Percentiles rank a stretch among this genome's conserved stretches.
Evolutionary conservation across 1,140 invertebrate genomes (phyloP).

Genomic region (Pseudachorutes palmiensis): DNA sequence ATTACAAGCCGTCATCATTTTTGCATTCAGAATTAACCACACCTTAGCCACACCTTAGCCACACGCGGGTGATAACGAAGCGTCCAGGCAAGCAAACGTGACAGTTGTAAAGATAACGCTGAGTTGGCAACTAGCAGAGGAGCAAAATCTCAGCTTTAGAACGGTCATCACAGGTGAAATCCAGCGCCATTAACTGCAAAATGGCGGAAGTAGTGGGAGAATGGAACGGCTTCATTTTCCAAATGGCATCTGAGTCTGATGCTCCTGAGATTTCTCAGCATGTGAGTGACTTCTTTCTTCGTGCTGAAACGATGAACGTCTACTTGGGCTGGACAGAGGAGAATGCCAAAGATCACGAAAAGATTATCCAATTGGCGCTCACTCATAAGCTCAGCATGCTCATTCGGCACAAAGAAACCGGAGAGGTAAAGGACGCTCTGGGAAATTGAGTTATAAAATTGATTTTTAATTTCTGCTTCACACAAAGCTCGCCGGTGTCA

Average conservation of each 20-base stretch:
- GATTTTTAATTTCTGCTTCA: no score
- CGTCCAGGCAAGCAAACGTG: no score
- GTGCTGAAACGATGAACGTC: neutral
- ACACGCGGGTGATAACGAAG: no score
- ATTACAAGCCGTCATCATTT: no score
- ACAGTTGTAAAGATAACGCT: no score
- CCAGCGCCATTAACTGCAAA: no score
- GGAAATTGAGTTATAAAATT: no score
- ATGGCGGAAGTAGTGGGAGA: conserved; percentile 2
- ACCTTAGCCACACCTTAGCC: no score
- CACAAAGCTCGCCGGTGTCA: no score
- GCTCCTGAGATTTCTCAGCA: neutral
- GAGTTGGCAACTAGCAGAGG: no score
- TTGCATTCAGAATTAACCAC: no score
- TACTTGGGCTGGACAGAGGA: conserved; percentile 1
- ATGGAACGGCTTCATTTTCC: conserved; percentile 9
- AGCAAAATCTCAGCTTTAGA: no score
- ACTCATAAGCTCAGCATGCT: neutral
- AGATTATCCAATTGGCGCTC: neutral
- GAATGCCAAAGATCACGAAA: neutral
- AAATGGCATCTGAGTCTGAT: neutral
- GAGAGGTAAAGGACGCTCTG: neutral
- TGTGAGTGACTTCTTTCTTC: neutral
- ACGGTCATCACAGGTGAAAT: neutral
- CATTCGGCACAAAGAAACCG: neutral